Conservation (phyloP, 2,113 vertebrate genomes). For the Erpornis zantholeuca region DNA sequence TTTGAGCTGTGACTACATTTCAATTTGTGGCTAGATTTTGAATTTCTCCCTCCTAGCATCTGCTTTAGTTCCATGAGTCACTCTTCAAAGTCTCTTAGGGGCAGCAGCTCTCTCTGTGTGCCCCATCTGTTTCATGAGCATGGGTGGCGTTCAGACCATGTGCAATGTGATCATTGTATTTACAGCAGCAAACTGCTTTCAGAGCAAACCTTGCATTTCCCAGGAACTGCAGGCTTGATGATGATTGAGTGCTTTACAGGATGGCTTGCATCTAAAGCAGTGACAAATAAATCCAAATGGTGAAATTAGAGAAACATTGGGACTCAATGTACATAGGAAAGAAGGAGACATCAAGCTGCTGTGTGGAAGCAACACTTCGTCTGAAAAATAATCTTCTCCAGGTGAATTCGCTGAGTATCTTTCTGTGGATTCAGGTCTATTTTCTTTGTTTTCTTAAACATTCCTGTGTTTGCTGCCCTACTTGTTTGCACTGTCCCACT, state of each 20-base stretch:
- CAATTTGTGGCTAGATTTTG: neutral
- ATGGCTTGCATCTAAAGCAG: neutral
- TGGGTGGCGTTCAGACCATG: neutral
- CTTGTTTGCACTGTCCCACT: neutral
- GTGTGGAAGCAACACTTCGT: neutral
- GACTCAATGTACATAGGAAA: neutral
- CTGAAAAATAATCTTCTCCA: neutral
- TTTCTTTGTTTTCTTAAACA: neutral
- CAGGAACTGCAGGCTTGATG: neutral
- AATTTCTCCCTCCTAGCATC: neutral
- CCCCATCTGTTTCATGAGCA: neutral
- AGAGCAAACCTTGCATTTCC: neutral
- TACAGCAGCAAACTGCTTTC: neutral
- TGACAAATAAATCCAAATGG: neutral
- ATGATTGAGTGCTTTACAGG: neutral
- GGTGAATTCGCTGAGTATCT: neutral
- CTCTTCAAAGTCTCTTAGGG: neutral
- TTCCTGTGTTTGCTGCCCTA: neutral
- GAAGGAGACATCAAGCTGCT: neutral
- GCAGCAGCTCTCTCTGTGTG: neutral
- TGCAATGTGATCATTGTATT: neutral
- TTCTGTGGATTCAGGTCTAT: neutral
- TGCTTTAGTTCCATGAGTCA: neutral
- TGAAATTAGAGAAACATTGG: neutral
- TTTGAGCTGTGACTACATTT: neutral